phyloP scores from a whole-genome alignment of 2,113 vertebrate species.

The Cariama cristata region DNA sequence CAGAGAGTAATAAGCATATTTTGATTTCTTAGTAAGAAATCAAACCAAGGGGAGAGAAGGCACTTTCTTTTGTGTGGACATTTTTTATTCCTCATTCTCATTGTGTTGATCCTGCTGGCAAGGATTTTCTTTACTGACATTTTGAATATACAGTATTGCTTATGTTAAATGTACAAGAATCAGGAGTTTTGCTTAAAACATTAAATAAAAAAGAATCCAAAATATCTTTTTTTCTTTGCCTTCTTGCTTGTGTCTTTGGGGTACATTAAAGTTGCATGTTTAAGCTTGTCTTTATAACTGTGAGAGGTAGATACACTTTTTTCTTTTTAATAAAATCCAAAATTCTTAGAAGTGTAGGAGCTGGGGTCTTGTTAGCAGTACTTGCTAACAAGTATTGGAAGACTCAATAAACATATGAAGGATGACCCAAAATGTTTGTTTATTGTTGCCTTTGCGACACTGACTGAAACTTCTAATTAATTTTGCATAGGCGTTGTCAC shows the following conservation, averaged over 20 bases:
- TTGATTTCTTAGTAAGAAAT: constrained; percentile 29
- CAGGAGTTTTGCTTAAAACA: background rate
- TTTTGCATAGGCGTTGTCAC: background rate
- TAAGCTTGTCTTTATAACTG: background rate
- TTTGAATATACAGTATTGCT: background rate
- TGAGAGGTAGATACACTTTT: background rate
- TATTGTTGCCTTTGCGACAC: background rate
- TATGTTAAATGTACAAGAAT: background rate
- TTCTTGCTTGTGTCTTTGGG: background rate
- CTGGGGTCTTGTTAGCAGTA: background rate
- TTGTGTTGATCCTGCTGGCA: constrained; percentile 11
- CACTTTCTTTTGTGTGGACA: background rate
- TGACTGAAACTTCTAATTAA: constrained; percentile 6
- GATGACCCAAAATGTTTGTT: background rate
- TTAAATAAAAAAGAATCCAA: background rate
- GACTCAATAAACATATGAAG: background rate
- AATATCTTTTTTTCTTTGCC: background rate
- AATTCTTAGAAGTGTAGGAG: background rate
- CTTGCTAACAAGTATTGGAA: background rate
- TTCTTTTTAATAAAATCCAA: background rate
- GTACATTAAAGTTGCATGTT: background rate
- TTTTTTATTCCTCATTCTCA: background rate
- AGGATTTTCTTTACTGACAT: background rate
- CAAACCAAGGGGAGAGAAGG: background rate
- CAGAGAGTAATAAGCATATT: constrained; percentile 25